Evolutionary conservation across 2,888 invertebrate species (phyloP).

Genomic region (Ochropleura leucogaster): DNA sequence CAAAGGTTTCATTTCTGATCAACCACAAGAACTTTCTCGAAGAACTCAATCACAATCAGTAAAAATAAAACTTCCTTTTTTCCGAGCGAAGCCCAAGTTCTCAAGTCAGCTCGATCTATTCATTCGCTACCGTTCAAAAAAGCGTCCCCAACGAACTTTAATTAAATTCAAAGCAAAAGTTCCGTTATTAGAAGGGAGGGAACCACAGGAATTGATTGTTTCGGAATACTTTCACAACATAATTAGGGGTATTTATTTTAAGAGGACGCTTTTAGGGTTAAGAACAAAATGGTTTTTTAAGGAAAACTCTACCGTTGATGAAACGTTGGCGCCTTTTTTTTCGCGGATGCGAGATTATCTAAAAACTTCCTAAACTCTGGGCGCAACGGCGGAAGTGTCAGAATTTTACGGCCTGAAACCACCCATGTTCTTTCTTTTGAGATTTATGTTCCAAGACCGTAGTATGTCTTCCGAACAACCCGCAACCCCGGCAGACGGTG

Average conservation of each 20-base stretch:
- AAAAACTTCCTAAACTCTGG: no score
- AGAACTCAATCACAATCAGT: constrained; percentile 27
- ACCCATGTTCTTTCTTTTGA: no score
- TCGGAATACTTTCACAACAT: constrained; percentile 32
- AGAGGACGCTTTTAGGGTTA: constrained; percentile 3
- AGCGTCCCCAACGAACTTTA: constrained; percentile 42
- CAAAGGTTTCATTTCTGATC: constrained; percentile 6
- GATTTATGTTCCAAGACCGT: no score
- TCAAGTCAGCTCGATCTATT: constrained; percentile 26
- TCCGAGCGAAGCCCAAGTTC: neutral
- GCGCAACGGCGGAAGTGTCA: no score
- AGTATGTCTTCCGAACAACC: no score
- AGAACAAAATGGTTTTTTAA: neutral
- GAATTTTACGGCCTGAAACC: no score
- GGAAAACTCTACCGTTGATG: neutral
- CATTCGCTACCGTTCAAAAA: constrained; percentile 38
- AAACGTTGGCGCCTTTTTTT: neutral
- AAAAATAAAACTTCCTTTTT: constrained; percentile 20
- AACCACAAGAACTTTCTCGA: constrained; percentile 1
- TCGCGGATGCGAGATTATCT: no score
- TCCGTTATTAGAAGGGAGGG: constrained; percentile 30
- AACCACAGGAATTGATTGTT: constrained; percentile 42
- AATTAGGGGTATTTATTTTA: constrained; percentile 34
- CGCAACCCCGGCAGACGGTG: no score
- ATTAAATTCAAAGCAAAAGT: constrained; percentile 64